Conservation (phyloP, 1,140 invertebrate genomes). For the Littorina saxatilis region DNA sequence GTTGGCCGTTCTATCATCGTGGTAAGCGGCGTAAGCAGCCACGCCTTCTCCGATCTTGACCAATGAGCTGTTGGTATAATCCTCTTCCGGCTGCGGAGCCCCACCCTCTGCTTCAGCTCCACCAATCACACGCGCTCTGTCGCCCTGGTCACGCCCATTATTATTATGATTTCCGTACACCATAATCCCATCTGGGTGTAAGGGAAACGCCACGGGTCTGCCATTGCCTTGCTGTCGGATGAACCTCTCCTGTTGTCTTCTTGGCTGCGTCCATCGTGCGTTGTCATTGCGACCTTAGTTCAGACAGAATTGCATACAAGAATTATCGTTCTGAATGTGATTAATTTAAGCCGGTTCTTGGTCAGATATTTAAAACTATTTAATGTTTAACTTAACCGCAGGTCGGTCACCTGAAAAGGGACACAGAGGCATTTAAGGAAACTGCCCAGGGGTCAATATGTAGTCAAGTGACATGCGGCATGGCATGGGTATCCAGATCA, state of each 20-base stretch:
- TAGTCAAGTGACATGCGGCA: no score
- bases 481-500: no score
- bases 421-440: no score
- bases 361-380: no score
- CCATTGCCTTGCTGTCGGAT: background rate
- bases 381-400: no score
- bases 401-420: no score
- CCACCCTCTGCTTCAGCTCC: background rate
- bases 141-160: background rate
- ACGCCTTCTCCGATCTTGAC: slow-evolving; percentile 20
- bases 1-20: slow-evolving; percentile 13
- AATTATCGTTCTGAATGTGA: no score
- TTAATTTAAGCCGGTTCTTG: no score
- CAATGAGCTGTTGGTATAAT: slow-evolving; percentile 30
- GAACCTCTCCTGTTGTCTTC: background rate
- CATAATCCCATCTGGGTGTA: background rate
- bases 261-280: no score
- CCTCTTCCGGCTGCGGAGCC: background rate
- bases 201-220: background rate
- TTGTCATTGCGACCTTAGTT: no score
- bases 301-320: no score
- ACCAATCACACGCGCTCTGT: background rate
- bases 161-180: background rate
- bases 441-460: no score
- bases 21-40: slow-evolving; percentile 30